Conservation (phyloP, 53 echinoderm and acorn worm species). For the Paracentrotus lividus region DNA sequence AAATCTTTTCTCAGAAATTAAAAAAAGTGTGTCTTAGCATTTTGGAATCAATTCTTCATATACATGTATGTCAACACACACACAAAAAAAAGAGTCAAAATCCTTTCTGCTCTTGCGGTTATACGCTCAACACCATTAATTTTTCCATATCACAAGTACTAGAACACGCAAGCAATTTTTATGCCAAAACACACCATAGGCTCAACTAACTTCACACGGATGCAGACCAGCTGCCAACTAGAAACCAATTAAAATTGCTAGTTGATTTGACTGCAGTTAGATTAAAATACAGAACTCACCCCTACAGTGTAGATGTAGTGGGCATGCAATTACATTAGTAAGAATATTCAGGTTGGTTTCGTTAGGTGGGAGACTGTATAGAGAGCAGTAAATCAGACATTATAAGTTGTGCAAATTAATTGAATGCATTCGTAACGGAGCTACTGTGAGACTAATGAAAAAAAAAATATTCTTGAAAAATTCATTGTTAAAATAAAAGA, state of each 20-base stretch:
- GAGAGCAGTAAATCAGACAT: neutral
- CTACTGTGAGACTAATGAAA: too few species aligned
- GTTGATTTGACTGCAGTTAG: neutral
- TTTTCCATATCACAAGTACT: neutral
- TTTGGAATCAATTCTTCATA: too few species aligned
- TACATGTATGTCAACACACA: neutral
- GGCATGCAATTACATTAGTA: slow-evolving; percentile 41
- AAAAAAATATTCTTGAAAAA: too few species aligned
- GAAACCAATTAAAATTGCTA: neutral
- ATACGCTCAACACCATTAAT: neutral
- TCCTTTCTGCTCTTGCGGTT: too few species aligned
- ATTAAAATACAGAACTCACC: slow-evolving; percentile 35
- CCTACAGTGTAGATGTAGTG: slow-evolving; percentile 29
- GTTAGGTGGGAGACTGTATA: neutral
- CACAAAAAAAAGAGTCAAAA: neutral
- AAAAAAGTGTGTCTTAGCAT: too few species aligned
- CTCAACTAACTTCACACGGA: neutral
- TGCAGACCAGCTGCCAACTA: neutral
- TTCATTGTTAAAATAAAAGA: too few species aligned
- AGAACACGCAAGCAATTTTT: neutral
- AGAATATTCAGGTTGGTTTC: neutral
- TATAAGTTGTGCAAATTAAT: neutral
- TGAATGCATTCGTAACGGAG: neutral
- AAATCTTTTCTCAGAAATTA: too few species aligned
- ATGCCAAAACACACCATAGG: neutral